Evolutionary conservation across 2,797 vertebrate species (phyloP), one percentile per base, ranked within the genome.

Genomic region (Harpagifer antarcticus): DNA sequence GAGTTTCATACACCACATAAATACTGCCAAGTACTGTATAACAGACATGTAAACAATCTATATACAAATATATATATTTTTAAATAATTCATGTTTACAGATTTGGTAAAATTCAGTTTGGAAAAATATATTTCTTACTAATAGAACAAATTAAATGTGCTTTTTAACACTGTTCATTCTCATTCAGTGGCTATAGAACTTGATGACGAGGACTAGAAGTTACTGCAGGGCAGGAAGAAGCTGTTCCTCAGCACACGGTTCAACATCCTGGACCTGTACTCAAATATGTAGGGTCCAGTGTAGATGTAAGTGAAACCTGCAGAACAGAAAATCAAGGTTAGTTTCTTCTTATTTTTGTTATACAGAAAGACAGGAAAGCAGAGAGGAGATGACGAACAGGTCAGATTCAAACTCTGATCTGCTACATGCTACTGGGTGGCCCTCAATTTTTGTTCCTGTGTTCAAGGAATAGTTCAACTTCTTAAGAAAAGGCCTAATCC

Each of bases 261-360:
- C 67, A 87, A 15, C 33, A 14, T 82, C 8, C 74, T 47, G 3
- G 12, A 74, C 8, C 27, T 57, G 74, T 90, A 94, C 74, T 92
- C 87, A 63, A 49, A 85, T 76, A 93, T 78, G 48, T 71, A 16
- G 40, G 88, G 43, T 44, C 93, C 93, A 17, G 81, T 94, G 88
- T 86, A 93, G 74, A 95, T 60, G 79, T 94, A 93, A 2, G 84
- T 76, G 5, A 68, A 92, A 64, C 88, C 94, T 95, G 82, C 7
- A 78, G 56, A 37, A 57, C 3, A 76, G 13, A 66, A 4, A 4
- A 1, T 17, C n/a, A 33, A 3, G 13, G 19, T 90, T 55, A 86
- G 42, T 64, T 27, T 44, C 3, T 7, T 0, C n/a, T 4, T 37
- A 1, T 8, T 53, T 2, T 44, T 53, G 3, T 20, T 2, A 23